A percentile compares a stretch with the other conserved stretches of the same genome.
Conservation (phyloP, 1,140 invertebrate genomes). For the Pygmarrhopalites habei region DNA sequence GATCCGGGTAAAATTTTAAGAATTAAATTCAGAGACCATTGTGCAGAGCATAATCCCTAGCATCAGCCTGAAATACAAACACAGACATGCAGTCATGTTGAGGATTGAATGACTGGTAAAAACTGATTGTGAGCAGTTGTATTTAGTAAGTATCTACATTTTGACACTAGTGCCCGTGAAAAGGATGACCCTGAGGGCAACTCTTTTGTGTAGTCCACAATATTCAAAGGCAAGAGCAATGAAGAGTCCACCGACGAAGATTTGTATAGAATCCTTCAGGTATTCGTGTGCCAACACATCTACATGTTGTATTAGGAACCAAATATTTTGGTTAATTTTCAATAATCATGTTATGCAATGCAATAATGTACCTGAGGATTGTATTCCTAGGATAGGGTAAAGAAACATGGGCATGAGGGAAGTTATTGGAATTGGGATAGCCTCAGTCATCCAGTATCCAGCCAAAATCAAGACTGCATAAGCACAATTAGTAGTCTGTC, state of each 20-base stretch:
- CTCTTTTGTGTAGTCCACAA: slow-evolving; percentile 71
- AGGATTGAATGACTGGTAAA: background rate
- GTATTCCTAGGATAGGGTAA: slow-evolving; percentile 47
- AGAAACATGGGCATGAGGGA: slow-evolving; percentile 49
- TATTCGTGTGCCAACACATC: slow-evolving; percentile 47
- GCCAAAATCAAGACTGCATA: slow-evolving; percentile 50
- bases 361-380: slow-evolving; percentile 38
- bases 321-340: background rate
- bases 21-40: no score
- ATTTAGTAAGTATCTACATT: slow-evolving; percentile 33
- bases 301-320: background rate
- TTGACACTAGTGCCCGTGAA: slow-evolving; percentile 56
- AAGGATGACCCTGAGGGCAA: slow-evolving; percentile 71
- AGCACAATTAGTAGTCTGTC: slow-evolving; percentile 44
- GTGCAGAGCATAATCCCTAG: slow-evolving; percentile 48
- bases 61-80: slow-evolving; percentile 43
- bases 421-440: slow-evolving; percentile 50
- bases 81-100: background rate
- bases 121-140: background rate
- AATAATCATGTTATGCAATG: background rate
- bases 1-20: no score
- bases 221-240: slow-evolving; percentile 80
- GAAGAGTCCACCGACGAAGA: slow-evolving; percentile 72
- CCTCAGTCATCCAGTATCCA: slow-evolving; percentile 52
- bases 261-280: slow-evolving; percentile 78